phyloP scores from a whole-genome alignment of 2,888 invertebrate genomes.

The Melipona beecheii region DNA sequence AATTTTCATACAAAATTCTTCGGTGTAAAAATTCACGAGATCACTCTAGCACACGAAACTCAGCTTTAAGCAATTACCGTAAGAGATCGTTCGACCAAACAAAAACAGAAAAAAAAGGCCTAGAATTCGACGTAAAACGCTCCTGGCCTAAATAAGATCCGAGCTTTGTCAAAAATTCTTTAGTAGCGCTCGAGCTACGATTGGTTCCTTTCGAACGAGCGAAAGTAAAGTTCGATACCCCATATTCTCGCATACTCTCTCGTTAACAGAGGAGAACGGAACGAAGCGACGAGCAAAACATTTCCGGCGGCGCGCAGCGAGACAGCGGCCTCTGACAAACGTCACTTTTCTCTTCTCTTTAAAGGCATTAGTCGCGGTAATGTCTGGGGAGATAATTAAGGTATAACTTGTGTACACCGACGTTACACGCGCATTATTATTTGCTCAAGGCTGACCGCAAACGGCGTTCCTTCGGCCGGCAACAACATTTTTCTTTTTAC shows the following conservation, averaged over 20 bases:
- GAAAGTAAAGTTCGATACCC: not conserved
- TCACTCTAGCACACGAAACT: too few relatives aligned
- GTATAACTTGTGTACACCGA: slow-evolving; percentile 25
- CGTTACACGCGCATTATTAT: slow-evolving; percentile 47
- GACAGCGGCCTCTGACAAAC: not conserved
- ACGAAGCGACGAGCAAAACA: not conserved
- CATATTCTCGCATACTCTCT: not conserved
- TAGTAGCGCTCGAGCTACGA: not conserved
- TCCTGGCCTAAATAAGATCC: too few relatives aligned
- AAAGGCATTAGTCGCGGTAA: slow-evolving; percentile 23
- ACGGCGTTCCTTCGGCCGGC: slow-evolving; percentile 24
- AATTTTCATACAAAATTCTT: too few relatives aligned
- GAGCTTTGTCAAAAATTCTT: not conserved
- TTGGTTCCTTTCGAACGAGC: not conserved
- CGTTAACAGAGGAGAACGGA: not conserved
- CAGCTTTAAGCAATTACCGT: too few relatives aligned
- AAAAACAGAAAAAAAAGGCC: too few relatives aligned
- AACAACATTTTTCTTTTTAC: slow-evolving; percentile 34
- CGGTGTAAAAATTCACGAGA: too few relatives aligned
- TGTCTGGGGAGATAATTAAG: slow-evolving; percentile 32
- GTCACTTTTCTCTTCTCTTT: not conserved
- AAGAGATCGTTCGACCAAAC: too few relatives aligned
- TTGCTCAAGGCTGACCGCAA: slow-evolving; percentile 29
- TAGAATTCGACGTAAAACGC: too few relatives aligned
- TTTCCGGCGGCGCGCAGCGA: not conserved